A percentile compares a stretch with the other conserved stretches of the same genome.
Evolutionary conservation across 2,888 invertebrate genomes (phyloP).

Genomic region (Malachius bipustulatus): DNA sequence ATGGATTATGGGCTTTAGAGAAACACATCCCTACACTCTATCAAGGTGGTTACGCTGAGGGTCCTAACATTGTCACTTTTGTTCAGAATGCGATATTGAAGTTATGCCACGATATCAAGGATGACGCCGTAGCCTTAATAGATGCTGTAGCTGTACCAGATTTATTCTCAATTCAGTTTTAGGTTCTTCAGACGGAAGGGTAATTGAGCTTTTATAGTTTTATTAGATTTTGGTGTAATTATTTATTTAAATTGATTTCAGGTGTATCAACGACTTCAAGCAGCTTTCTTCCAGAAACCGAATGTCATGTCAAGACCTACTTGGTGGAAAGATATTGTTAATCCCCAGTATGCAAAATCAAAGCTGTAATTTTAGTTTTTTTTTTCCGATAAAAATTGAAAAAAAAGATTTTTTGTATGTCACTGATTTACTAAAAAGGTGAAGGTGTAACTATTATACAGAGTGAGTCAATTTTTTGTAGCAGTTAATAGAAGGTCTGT

Average conservation of each 20-base stretch:
- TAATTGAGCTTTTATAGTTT: too few relatives aligned
- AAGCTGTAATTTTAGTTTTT: conserved; percentile 12
- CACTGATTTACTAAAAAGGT: too few relatives aligned
- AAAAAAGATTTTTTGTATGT: too few relatives aligned
- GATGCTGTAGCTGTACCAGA: conserved; percentile 83
- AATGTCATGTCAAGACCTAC: conserved; percentile 55
- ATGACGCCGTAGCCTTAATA: conserved; percentile 64
- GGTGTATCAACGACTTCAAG: conserved; percentile 65
- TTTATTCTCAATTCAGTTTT: conserved; percentile 71
- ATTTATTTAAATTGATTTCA: too few relatives aligned
- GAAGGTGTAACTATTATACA: too few relatives aligned
- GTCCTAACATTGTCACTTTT: conserved; percentile 42
- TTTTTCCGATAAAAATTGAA: too few relatives aligned
- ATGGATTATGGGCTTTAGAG: conserved; percentile 58
- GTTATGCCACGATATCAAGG: conserved; percentile 49
- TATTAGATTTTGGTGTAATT: too few relatives aligned
- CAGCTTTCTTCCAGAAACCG: conserved; percentile 49
- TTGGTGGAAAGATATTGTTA: conserved; percentile 65
- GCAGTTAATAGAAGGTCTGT: too few relatives aligned
- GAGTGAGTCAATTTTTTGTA: too few relatives aligned
- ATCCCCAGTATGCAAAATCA: conserved; percentile 30
- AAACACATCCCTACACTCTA: conserved; percentile 67
- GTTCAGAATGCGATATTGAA: conserved; percentile 56
- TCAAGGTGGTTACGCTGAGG: conserved; percentile 49
- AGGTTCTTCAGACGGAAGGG: conserved; percentile 79